phyloP scores from a whole-genome alignment of 2,888 invertebrate genomes.

The Aphodius sticticus region DNA sequence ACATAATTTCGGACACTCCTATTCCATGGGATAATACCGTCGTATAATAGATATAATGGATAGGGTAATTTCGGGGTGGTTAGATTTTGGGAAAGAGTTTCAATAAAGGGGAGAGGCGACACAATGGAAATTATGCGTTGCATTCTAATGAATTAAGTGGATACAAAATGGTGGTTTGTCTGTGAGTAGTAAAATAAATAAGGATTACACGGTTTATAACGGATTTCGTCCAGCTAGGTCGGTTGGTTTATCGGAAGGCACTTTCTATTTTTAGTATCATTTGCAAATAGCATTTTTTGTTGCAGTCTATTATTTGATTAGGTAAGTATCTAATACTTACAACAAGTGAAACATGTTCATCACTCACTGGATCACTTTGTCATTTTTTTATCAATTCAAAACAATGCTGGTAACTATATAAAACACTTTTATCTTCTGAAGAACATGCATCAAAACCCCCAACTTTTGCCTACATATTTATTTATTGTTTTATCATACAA shows the following conservation, averaged over 20 bases:
- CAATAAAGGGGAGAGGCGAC: background rate
- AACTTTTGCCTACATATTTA: no score
- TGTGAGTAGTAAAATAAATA: background rate
- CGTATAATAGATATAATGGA: slow-evolving; percentile 4
- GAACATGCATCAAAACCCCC: no score
- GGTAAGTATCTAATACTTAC: no score
- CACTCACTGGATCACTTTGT: no score
- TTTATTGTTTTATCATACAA: no score
- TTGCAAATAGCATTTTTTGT: no score
- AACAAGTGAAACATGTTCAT: no score
- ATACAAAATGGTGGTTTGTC: slow-evolving; percentile 4
- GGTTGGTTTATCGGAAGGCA: background rate
- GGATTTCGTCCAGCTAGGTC: background rate
- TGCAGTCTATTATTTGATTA: no score
- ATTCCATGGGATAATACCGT: background rate
- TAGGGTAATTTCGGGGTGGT: slow-evolving; percentile 4
- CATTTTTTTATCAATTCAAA: no score
- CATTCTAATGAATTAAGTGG: background rate
- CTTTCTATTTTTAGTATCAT: no score
- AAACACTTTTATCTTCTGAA: no score
- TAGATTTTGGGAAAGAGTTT: background rate
- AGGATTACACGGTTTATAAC: background rate
- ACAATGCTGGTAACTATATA: no score
- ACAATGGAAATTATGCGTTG: slow-evolving; percentile 4
- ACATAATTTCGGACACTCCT: slow-evolving; percentile 4